Base-by-base conservation (phyloP, 2,888 invertebrate genomes). In the Cantharis rustica region DNA sequence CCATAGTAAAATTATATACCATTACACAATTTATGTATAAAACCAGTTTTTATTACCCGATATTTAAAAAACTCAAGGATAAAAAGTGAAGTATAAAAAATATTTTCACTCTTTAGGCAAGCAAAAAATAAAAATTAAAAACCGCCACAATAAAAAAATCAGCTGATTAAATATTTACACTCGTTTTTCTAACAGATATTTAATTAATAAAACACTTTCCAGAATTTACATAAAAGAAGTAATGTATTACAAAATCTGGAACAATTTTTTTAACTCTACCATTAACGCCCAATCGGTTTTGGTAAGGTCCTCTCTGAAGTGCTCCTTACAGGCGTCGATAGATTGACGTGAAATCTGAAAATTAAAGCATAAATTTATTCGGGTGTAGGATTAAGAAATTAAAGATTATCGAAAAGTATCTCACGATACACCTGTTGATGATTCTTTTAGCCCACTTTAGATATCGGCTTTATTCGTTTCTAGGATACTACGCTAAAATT, bases 221-320 rank as follows among this genome's bases (percentile, higher is more conserved):
- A 62, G 11, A 20, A 69, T 17, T 70, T 27, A 47, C 64, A 16
- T 4, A 23, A 68, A 15, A 17, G 16, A 69, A 20, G 16, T 4
- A 62, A 23, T 23, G 16, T 75, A 82, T 90, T 95, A 98, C 87
- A 98, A 92, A 89, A 98, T 98, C 89, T 97, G 93, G 91, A 99
- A 98, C 84, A 95, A 90, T 89, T 98, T 99, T 90, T 99, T 99
- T 86, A 99, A 90, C 90, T 99, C 98, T 76, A 99, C 95, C 95
- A 99, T 98, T 80, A 99, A 90, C 87, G 96, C 96, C 99, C 99
- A 99, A 88, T 99, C 99, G 81, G 95, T 93, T 90, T 98, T 99
- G 86, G 95, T 90, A 84, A 99, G 92, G 88, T 99, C 99, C 84
- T 98, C 98, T 80, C 99, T 93, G 93, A 99, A 99, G 90, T 98